Evolutionary conservation across 1,140 invertebrate genomes (phyloP).

Genomic region (Acromyrmex heyeri): DNA sequence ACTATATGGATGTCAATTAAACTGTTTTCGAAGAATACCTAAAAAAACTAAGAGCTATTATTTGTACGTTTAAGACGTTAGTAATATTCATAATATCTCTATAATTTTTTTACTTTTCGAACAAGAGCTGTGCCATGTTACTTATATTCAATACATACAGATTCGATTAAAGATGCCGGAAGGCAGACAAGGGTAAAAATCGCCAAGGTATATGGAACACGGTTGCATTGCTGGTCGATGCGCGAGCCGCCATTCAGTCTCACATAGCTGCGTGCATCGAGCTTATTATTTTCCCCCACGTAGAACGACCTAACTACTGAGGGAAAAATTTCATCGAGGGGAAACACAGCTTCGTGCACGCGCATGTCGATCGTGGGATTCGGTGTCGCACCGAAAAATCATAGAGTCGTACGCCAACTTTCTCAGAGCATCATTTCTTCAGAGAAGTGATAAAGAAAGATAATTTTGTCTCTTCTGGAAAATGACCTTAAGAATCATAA

Average conservation of each 20-base stretch:
- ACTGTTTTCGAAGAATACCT: not conserved
- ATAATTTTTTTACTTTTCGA: not conserved
- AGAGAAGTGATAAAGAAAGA: not conserved
- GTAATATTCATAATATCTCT: not conserved
- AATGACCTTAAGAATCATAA: not conserved
- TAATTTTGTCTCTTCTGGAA: not conserved
- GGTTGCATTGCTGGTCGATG: conserved; percentile 39
- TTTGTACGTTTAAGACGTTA: not conserved
- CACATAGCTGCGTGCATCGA: conserved; percentile 56
- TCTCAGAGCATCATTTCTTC: not conserved
- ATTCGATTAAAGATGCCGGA: conserved; percentile 18
- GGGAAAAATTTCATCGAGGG: conserved; percentile 37
- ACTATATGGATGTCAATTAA: not conserved
- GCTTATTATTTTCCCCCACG: conserved; percentile 51
- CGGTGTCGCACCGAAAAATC: not conserved
- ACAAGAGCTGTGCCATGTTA: not conserved
- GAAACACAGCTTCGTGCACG: not conserved
- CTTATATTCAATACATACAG: not conserved
- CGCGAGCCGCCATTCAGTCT: conserved; percentile 49
- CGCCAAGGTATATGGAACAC: conserved; percentile 39
- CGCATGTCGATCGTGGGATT: not conserved
- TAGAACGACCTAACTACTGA: conserved; percentile 32
- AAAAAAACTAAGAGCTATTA: not conserved
- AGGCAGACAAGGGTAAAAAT: conserved; percentile 29
- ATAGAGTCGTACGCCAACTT: not conserved